Percentiles rank a stretch among this genome's conserved stretches.
These are phyloP conservation scores for Latrodectus geometricus DNA, from an alignment of 1,140 invertebrate species.

Conservation along the genomic window DNA sequence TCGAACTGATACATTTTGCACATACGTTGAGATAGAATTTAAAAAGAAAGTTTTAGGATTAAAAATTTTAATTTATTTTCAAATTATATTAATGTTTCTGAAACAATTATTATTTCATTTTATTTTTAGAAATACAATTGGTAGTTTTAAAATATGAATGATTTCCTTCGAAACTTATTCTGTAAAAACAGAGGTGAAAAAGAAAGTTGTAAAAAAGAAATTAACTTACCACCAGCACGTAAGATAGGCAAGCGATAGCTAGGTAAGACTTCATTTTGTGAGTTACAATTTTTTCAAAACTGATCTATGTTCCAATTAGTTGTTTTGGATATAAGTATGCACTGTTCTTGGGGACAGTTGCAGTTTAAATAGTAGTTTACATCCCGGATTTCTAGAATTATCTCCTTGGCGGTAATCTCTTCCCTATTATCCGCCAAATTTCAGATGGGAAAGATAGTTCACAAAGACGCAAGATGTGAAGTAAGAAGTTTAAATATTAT, in stretches of 20 bases:
- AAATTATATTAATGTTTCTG: too few relatives aligned
- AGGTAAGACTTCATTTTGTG: background rate
- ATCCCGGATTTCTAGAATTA: slow-evolving; percentile 3
- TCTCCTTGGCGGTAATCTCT: background rate
- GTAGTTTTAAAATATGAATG: too few relatives aligned
- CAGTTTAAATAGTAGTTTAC: slow-evolving; percentile 7
- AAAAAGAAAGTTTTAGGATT: too few relatives aligned
- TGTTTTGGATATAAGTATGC: background rate
- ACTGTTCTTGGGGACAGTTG: too few relatives aligned
- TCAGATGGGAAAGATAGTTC: slow-evolving; percentile 3
- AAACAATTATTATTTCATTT: too few relatives aligned
- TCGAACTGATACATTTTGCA: too few relatives aligned
- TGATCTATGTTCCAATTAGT: background rate
- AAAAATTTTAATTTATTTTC: too few relatives aligned
- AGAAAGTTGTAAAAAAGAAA: too few relatives aligned
- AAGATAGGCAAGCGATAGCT: background rate
- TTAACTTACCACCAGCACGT: slow-evolving; percentile 6
- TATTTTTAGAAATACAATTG: too few relatives aligned
- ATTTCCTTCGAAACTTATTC: too few relatives aligned
- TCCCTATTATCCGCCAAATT: background rate
- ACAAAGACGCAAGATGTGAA: background rate
- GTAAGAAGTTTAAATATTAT: slow-evolving; percentile 1
- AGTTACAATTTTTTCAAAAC: background rate
- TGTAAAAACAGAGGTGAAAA: too few relatives aligned
- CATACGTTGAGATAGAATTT: too few relatives aligned